Base-by-base conservation (phyloP, 2,113 vertebrate genomes). In the Coryphaenoides rupestris region DNA sequence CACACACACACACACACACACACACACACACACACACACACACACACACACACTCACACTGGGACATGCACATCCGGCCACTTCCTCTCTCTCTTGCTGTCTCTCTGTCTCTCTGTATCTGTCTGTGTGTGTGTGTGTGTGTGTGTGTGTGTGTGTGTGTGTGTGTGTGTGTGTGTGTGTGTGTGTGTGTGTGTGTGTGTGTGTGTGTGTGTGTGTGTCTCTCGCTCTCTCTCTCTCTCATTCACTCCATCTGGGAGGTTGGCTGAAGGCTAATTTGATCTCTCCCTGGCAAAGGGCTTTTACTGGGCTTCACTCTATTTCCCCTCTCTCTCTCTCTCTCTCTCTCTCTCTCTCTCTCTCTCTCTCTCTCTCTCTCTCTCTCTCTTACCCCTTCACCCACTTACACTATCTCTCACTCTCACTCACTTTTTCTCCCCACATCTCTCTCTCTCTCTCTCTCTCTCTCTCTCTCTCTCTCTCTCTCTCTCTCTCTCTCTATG, bases 221-320 rank as follows among this genome's bases (percentile, higher is more conserved):
- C 33, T 40, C 33, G 2, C 33, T 75, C 68, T 53, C 55, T 66
- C 59, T 63, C 22, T 68, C 63, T 80, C 78, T 75, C 63, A 80
- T 78, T 81, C 76, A 78, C 28, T 70, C 70, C 73, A 71, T 81
- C 62, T 81, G 74, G 72, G 75, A 57, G 72, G 74, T 75, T 81
- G 66, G 33, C 69, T 64, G 69, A 73, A 69, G 63, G 69, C 60
- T 68, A 63, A 74, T 78, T 69, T 70, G 65, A 80, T 78, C 58
- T 15, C 64, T 69, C 22, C 67, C 70, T 66, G 50, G 58, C 65
- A 64, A 58, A 40, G 58, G 49, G 45, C 74, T 79, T 62, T 70
- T 61, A 61, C 57, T 56, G 64, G 55, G 57, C 50, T 63, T 40
- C 33, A 40, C 33, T 40, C 33, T 40, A 9, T 40, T 40, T 40